phyloP scores from a whole-genome alignment of 2,888 invertebrate genomes.

The Drosophila greeni region DNA sequence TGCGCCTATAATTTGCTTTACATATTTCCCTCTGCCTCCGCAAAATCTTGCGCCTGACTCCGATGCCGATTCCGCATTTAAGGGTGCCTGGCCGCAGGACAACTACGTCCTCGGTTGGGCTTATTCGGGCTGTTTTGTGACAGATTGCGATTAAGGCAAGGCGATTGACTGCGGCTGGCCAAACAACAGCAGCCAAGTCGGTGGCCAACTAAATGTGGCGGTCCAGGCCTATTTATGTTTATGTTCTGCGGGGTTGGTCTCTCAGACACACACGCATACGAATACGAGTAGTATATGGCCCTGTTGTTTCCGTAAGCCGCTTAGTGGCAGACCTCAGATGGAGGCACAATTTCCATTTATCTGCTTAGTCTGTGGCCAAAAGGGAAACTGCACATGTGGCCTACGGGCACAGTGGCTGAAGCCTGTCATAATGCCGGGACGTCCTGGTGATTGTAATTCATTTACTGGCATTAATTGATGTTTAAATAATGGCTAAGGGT shows the following conservation, averaged over 20 bases:
- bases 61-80: background rate
- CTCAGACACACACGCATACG: background rate
- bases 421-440: background rate
- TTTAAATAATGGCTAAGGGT: background rate
- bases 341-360: conserved; percentile 25
- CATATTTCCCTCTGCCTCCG: conserved; percentile 2
- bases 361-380: conserved; percentile 14
- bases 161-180: conserved; percentile 21
- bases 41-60: background rate
- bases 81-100: conserved; percentile 17
- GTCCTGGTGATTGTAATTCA: background rate
- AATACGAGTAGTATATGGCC: background rate
- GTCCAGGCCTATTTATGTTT: conserved; percentile 33
- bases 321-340: conserved; percentile 23
- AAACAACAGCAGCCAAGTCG: conserved; percentile 6
- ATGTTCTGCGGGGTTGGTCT: conserved; percentile 9
- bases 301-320: conserved; percentile 35
- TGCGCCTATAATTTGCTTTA: conserved; percentile 18
- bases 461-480: background rate
- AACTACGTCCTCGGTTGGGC: conserved; percentile 9
- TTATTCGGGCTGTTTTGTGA: conserved; percentile 20
- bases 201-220: conserved; percentile 33
- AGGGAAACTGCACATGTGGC: conserved; percentile 13
- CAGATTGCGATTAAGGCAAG: conserved; percentile 28
- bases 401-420: conserved; percentile 14